Evolutionary conservation across 2,113 vertebrate species (phyloP), one percentile per base, ranked within the genome.

Genomic region (Oreochromis spilurus): DNA sequence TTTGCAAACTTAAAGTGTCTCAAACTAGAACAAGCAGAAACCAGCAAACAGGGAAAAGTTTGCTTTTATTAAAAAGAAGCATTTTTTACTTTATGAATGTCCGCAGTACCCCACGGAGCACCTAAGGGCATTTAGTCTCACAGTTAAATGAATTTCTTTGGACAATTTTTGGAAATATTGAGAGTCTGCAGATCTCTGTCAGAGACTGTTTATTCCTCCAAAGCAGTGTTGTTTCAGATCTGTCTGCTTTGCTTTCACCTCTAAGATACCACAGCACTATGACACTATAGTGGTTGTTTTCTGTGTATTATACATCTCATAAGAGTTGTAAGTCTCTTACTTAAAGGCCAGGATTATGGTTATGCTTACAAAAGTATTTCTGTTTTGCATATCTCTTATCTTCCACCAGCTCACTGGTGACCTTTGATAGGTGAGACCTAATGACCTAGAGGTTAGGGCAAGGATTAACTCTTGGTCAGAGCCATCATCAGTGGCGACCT

Each of bases 201-300:
- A 29, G 38, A 13, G 48, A 24, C 24, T 14, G 13, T 17, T 79
- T 5, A 7, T n/a, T 36, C 14, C 17, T 57, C 48, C 65, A 67
- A 31, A 16, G 14, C 75, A 75, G 13, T 26, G 55, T 38, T 54
- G 58, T 88, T 60, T 60, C 12, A 2, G n/a, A 65, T 9, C 82
- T 57, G 50, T 67, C 79, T 86, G 26, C 50, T 81, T 83, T 84
- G 2, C 67, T 81, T 82, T 87, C 2, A 53, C 43, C 52, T 53
- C 19, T 4, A n/a, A 1, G 62, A 8, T 36, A 2, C 31, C 36
- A 65, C 10, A 65, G 31, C 57, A 60, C 9, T 60, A 16, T 58
- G 55, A 58, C 55, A 9, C 26, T 58, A 58, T 58, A 58, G 31
- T 0, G 2, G 14, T 17, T 58, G 26, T 58, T 58, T 58, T 58